Evolutionary conservation across 1,140 invertebrate species (phyloP), one percentile per base, ranked within the genome.

Genomic region (Dufourea novaeangliae): DNA sequence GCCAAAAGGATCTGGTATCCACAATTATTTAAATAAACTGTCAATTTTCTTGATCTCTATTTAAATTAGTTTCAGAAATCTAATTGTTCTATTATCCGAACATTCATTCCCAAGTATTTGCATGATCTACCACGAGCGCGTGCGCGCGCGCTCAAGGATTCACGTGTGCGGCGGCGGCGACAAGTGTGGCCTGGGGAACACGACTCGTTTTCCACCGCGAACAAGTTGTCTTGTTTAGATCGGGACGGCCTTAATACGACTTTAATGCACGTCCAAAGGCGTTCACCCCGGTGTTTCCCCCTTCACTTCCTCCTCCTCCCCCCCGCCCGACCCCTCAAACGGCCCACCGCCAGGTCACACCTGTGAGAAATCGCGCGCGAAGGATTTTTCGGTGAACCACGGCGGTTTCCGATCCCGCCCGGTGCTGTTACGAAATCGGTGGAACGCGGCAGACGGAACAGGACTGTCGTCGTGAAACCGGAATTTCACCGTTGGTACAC

Each of bases 171-270:
- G 20, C 46, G 46, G n/a, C n/a, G n/a, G n/a, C n/a, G n/a, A n/a
- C n/a, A n/a, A 50, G 17, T 8, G 6, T 50, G 8, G 32, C 34
- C 34, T 54, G 41, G 2, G 56, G 46, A 77, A 54, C 46, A n/a
- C 32, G 52, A 56, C 73, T 80, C 32, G 82, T 80, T 85, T 59
- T 74, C 52, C 54, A 54, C 50, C 54, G 67, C 52, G 78, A 80
- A 79, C 67, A 75, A 84, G 54, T 46, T 44, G 50, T 66, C 41
- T 25, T 29, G 73, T 83, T 85, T 84, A 85, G 56, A 80, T 75
- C 39, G 66, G 37, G 72, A 73, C 82, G 83, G 70, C 83, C 83
- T 85, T 84, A 85, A 85, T 85, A 84, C 74, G 83, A 85, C 78
- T 85, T 85, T 85, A 85, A 85, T 85, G 82, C 69, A 66, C 50